Percentiles rank a stretch among this genome's conserved stretches.
These are phyloP conservation scores for Palaemon carinicauda DNA, from an alignment of 1,140 invertebrate genomes.

Conservation along the genomic window DNA sequence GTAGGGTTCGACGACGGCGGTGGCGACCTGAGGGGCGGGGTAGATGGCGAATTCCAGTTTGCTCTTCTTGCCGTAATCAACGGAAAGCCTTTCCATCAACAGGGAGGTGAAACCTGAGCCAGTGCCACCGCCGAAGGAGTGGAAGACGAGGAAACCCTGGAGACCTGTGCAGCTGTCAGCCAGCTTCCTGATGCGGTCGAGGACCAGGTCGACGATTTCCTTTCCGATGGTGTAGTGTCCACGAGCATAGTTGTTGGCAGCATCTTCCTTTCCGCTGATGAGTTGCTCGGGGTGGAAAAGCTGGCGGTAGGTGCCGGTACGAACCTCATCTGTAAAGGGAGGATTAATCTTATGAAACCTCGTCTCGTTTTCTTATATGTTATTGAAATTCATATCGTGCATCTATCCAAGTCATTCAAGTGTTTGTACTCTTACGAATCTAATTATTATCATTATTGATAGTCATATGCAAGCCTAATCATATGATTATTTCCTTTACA, in stretches of 20 bases:
- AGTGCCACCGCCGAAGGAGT: constrained; percentile 52
- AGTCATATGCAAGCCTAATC: too few relatives aligned
- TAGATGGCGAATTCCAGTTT: constrained; percentile 52
- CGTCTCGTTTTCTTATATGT: too few relatives aligned
- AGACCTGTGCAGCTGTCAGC: constrained; percentile 50
- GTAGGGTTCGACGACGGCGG: constrained; percentile 48
- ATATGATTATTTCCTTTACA: too few relatives aligned
- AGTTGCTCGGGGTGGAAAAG: constrained; percentile 52
- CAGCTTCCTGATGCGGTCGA: constrained; percentile 47
- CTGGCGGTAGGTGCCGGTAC: constrained; percentile 50
- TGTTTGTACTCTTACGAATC: too few relatives aligned
- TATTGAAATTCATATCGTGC: too few relatives aligned
- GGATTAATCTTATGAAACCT: neutral
- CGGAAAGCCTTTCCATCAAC: constrained; percentile 46
- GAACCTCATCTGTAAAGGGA: constrained; percentile 40
- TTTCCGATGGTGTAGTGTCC: constrained; percentile 54
- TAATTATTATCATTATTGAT: too few relatives aligned
- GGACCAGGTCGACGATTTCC: constrained; percentile 49
- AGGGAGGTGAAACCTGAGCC: constrained; percentile 52
- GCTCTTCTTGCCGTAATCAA: constrained; percentile 53
- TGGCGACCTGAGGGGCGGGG: constrained; percentile 46
- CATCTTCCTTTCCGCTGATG: constrained; percentile 52
- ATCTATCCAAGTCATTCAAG: too few relatives aligned
- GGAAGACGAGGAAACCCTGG: constrained; percentile 51
- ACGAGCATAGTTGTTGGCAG: constrained; percentile 52